Percentiles rank a stretch among this genome's conserved stretches.
These are phyloP conservation scores for Pygocentrus nattereri DNA, from an alignment of 2,797 vertebrate genomes.

Conservation along the genomic window DNA sequence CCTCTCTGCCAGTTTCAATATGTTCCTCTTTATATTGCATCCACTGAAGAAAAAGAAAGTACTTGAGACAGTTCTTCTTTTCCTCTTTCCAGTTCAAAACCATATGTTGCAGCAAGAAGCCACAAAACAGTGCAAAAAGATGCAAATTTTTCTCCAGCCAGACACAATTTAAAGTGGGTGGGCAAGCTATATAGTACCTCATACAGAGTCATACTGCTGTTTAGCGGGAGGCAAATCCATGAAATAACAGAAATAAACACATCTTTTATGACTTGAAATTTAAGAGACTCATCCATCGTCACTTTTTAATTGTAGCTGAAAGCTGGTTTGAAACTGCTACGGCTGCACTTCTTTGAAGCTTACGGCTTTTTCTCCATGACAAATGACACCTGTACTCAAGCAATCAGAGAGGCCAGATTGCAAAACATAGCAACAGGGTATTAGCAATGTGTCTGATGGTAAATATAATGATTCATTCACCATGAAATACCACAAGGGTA, in stretches of 20 bases:
- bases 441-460: neutral
- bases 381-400: constrained; percentile 46
- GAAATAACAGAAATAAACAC: constrained; percentile 50
- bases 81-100: constrained; percentile 50
- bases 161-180: constrained; percentile 52
- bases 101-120: constrained; percentile 40
- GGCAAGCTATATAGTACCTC: constrained; percentile 35
- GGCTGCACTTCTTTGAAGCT: constrained; percentile 6
- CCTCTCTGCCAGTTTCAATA: neutral
- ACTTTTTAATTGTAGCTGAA: constrained; percentile 51
- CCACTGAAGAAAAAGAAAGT: constrained; percentile 36
- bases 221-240: constrained; percentile 38
- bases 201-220: constrained; percentile 28
- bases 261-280: constrained; percentile 31
- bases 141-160: constrained; percentile 35
- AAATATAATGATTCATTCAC: neutral
- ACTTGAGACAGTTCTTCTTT: constrained; percentile 41
- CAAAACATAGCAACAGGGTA: constrained; percentile 24
- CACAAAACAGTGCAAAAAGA: constrained; percentile 46
- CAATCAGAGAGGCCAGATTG: constrained; percentile 12
- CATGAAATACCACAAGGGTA: neutral
- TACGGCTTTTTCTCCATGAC: constrained; percentile 44
- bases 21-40: constrained; percentile 49
- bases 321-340: constrained; percentile 41
- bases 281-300: constrained; percentile 44